phyloP scores from a whole-genome alignment of 2,113 vertebrate species.

The Hypomesus transpacificus region DNA sequence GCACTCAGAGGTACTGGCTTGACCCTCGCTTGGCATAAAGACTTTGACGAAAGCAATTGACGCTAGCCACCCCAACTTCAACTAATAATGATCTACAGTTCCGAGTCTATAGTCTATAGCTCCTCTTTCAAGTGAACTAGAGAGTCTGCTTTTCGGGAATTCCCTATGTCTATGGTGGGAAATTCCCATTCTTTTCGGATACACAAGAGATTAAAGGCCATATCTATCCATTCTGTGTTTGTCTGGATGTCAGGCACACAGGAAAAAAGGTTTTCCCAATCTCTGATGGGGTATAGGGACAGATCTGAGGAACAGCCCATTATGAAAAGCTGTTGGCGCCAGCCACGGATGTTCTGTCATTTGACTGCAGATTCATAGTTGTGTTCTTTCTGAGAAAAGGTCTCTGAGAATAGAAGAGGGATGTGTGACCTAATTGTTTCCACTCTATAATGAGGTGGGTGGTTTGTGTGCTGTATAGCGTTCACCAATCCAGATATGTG shows the following conservation, averaged over 20 bases:
- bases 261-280: constrained; percentile 20
- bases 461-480: constrained; percentile 50
- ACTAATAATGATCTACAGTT: constrained; percentile 37
- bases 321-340: constrained; percentile 43
- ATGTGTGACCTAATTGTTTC: constrained; percentile 51
- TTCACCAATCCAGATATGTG: constrained; percentile 39
- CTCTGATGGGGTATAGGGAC: constrained; percentile 11
- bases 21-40: too few relatives aligned
- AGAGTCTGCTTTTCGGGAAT: constrained; percentile 60
- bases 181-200: constrained; percentile 73
- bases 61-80: constrained; percentile 4
- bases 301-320: constrained; percentile 14
- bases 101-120: constrained; percentile 21
- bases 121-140: constrained; percentile 44
- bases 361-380: constrained; percentile 27
- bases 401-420: neutral
- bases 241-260: constrained; percentile 44
- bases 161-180: constrained; percentile 65
- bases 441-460: constrained; percentile 56
- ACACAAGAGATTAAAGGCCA: constrained; percentile 66
- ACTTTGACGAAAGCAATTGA: too few relatives aligned
- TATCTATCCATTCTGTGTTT: constrained; percentile 54
- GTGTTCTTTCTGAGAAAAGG: constrained; percentile 5
- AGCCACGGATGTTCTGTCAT: constrained; percentile 48
- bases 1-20: too few relatives aligned